Percentiles rank a stretch among this genome's conserved stretches.
These are phyloP conservation scores for Lophotriccus pileatus DNA, from an alignment of 2,797 vertebrate genomes.

Conservation along the genomic window DNA sequence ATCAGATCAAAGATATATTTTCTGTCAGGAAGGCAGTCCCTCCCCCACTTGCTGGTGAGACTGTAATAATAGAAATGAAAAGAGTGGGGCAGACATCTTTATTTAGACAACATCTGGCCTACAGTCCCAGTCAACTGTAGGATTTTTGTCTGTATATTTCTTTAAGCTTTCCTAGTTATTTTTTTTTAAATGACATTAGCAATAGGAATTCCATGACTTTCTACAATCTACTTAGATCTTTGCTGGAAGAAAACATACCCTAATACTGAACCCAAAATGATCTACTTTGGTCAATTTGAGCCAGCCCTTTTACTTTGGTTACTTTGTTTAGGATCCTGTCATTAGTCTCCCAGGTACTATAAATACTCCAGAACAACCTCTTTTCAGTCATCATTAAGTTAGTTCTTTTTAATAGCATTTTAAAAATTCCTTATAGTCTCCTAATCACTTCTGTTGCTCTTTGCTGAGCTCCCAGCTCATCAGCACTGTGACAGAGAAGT, in stretches of 20 bases:
- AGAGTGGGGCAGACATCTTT: not conserved
- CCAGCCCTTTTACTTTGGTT: not conserved
- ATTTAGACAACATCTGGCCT: not conserved
- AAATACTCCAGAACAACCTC: not conserved
- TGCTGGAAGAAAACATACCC: not conserved
- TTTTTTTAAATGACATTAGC: not conserved
- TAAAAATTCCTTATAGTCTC: not conserved
- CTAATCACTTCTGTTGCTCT: slow-evolving; percentile 7
- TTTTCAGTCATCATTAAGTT: not conserved
- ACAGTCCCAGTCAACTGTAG: not conserved
- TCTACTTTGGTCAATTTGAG: not conserved
- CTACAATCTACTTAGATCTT: not conserved
- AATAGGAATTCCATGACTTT: not conserved
- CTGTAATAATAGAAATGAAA: not conserved
- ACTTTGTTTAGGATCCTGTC: not conserved
- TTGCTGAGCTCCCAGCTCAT: not conserved
- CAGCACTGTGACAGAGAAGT: not conserved
- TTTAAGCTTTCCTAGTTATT: not conserved
- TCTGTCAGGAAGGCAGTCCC: not conserved
- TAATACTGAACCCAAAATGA: not conserved
- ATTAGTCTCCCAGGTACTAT: not conserved
- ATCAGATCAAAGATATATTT: not conserved
- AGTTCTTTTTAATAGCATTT: not conserved
- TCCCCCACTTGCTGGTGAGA: not conserved
- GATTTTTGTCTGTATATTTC: not conserved